phyloP scores from a whole-genome alignment of 2,888 invertebrate genomes.

The Cantharis rufa region DNA sequence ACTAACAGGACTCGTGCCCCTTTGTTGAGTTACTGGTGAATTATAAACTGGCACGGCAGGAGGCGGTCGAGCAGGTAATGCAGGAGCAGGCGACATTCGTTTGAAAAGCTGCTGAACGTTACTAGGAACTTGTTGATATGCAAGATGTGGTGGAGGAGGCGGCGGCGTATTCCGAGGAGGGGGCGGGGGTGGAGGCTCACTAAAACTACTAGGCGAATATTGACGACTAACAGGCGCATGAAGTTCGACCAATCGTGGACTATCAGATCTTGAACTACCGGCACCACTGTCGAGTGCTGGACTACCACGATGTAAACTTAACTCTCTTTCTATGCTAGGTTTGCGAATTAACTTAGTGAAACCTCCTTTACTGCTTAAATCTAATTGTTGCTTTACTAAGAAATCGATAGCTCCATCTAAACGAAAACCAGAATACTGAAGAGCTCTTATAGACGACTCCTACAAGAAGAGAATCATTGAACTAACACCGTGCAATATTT shows the following conservation, averaged over 20 bases:
- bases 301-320: constrained; percentile 76
- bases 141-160: constrained; percentile 64
- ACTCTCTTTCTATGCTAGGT: constrained; percentile 85
- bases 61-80: constrained; percentile 69
- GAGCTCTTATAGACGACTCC: constrained; percentile 71
- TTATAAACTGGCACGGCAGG: constrained; percentile 62
- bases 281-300: constrained; percentile 88
- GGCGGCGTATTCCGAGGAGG: constrained; percentile 67
- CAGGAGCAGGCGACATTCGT: constrained; percentile 75
- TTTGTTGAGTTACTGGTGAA: constrained; percentile 43
- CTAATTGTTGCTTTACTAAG: constrained; percentile 66
- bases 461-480: constrained; percentile 45
- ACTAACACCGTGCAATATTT: neutral
- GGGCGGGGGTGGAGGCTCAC: constrained; percentile 60
- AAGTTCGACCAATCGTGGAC: constrained; percentile 72
- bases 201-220: constrained; percentile 69
- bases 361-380: constrained; percentile 57
- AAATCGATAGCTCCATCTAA: constrained; percentile 72
- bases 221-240: constrained; percentile 72
- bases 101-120: constrained; percentile 75
- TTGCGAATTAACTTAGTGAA: constrained; percentile 79
- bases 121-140: constrained; percentile 63
- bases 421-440: constrained; percentile 72
- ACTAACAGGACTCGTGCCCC: constrained; percentile 71
- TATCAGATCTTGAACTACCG: constrained; percentile 87